A percentile compares a stretch with the other conserved stretches of the same genome.
Conservation (phyloP, 2,797 vertebrate genomes). For the Agapornis canus region DNA sequence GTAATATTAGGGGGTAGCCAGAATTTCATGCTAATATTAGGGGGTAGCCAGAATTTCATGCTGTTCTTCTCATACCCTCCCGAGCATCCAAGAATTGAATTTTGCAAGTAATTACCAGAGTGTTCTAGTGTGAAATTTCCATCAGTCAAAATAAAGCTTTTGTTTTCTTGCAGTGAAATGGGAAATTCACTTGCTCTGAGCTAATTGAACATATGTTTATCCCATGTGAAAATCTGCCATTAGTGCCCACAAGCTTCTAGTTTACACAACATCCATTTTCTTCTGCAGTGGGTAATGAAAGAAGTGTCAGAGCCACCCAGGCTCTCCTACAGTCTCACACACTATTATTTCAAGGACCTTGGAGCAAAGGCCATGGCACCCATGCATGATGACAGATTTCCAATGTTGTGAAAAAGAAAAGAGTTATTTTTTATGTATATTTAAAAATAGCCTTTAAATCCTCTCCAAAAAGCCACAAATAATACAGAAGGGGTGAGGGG, state of each 20-base stretch:
- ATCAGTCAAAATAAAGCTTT: not conserved
- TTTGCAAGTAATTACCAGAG: not conserved
- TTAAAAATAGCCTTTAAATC: not conserved
- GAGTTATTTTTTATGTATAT: not conserved
- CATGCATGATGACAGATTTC: not conserved
- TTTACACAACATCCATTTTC: conserved; percentile 64
- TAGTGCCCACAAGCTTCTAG: conserved; percentile 41
- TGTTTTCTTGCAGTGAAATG: not conserved
- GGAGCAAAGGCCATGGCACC: not conserved
- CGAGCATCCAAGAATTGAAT: not conserved
- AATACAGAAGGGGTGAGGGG: not conserved
- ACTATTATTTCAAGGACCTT: not conserved
- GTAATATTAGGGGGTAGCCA: not conserved
- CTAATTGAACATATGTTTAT: conserved; percentile 60
- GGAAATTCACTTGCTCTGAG: conserved; percentile 29
- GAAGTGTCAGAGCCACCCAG: not conserved
- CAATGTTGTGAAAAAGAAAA: not conserved
- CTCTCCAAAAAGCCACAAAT: not conserved
- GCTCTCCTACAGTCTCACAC: not conserved
- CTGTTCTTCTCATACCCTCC: not conserved
- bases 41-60: not conserved
- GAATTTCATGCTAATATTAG: not conserved
- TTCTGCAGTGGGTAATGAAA: conserved; percentile 16
- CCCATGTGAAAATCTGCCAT: conserved; percentile 63
- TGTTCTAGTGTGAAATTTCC: conserved; percentile 1